These are phyloP conservation scores for Ceyx melanurus DNA, from an alignment of 2,113 vertebrate species.

Conservation along the genomic window DNA sequence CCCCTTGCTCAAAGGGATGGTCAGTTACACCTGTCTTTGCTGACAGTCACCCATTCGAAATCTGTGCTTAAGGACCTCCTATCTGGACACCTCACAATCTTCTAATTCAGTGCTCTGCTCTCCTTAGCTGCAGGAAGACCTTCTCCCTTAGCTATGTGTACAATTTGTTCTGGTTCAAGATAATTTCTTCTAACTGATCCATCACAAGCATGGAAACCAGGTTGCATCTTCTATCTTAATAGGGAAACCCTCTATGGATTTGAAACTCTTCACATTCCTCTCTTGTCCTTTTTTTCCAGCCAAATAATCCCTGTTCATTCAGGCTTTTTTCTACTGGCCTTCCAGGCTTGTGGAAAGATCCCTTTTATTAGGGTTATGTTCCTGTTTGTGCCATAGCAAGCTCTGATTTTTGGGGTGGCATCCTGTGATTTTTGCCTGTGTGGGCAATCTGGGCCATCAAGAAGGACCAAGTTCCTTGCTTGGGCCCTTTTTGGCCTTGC, in stretches of 20 bases:
- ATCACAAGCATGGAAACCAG: not conserved
- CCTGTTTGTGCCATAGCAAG: not conserved
- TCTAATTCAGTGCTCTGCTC: not conserved
- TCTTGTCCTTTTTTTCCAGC: not conserved
- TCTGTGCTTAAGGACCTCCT: not conserved
- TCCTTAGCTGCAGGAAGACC: not conserved
- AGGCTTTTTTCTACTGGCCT: not conserved
- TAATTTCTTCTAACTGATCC: not conserved
- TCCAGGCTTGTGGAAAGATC: not conserved
- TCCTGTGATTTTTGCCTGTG: not conserved
- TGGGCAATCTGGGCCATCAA: not conserved
- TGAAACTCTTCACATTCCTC: rapidly evolving
- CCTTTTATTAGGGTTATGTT: not conserved
- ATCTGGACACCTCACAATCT: not conserved
- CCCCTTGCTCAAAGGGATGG: not conserved
- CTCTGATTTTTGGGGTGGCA: not conserved
- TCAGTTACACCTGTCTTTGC: not conserved
- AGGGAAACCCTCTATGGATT: not conserved
- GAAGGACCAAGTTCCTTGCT: not conserved
- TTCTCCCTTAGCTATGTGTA: not conserved
- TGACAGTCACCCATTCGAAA: not conserved
- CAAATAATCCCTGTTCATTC: not conserved
- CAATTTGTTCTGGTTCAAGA: not conserved
- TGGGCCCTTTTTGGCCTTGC: not conserved
- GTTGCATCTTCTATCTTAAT: not conserved